Base-by-base conservation (phyloP, 2,113 vertebrate genomes). In the Climacteris rufus region DNA sequence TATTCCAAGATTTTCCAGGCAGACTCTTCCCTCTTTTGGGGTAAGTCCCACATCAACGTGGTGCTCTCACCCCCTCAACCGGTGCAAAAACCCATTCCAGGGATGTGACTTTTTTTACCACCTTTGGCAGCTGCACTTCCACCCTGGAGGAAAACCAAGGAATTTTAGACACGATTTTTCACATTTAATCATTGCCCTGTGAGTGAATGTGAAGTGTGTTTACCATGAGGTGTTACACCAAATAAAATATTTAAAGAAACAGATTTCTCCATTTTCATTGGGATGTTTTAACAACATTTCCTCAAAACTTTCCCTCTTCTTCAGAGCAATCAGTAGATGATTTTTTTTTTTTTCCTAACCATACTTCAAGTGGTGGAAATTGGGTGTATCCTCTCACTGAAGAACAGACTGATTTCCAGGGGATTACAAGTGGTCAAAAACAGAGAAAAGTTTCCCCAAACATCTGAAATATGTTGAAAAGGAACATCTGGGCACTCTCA, bases 401-500 rank as follows among this genome's bases (percentile, higher is more conserved):
- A 80, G 63, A 59, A 33, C 31, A 33, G 11, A 18, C 21, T 57
- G 56, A 57, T 76, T 89, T 91, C 54, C n/a, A 60, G 28, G 47
- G 53, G 66, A 88, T 89, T 89, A 61, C 42, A 86, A 77, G 14
- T 25, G 40, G 74, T 56, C 50, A 81, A 90, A 84, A 77, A 11
- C 18, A 90, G 54, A 74, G 45, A 87, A 66, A 72, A 74, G 16
- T 74, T 64, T 87, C 69, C 69, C 60, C 59, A 92, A 84, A 69
- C 64, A 45, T 57, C 49, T 75, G 27, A 84, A 87, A 69, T 64
- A 33, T 9, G 69, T 84, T 78, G 89, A 82, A 85, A 85, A 11
- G 52, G 85, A 96, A 74, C 90, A 94, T 91, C 70, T 94, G 75
- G 70, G 47, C 15, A 44, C n/a, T 59, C 59, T 91, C 57, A 66